Base-by-base conservation (phyloP, 2,113 vertebrate species). In the Gymnorhina tibicen region DNA sequence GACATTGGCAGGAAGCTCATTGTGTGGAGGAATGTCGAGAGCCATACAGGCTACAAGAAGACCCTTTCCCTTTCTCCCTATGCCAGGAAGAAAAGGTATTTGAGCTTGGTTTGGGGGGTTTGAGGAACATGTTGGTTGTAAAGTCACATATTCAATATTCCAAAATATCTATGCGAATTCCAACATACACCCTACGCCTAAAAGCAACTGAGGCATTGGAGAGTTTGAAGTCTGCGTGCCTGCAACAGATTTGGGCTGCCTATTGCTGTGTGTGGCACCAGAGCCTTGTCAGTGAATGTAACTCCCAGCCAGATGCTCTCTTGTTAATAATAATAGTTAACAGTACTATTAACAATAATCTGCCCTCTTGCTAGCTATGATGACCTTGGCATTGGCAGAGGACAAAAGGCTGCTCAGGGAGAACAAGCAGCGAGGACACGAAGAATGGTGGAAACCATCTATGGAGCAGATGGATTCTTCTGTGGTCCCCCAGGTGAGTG, bases 401-500 rank as follows among this genome's bases (percentile, higher is more conserved):
- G 95, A 74, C 91, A 95, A 80, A 93, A 93, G 81, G 52, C 74
- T 70, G 72, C 87, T 58, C 89, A 85, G 52, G 47, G 85, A 52
- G 90, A 93, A 83, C 87, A 95, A 91, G 98, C 83, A 73, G 75
- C 33, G 4, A 98, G 98, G 64, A 93, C 96, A 30, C 98, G 98
- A 85, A 99, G 99, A 95, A 99, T 99, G 99, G 97, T 99, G 92
- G 98, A 99, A 67, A 98, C 98, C 92, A 98, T 98, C 85, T 97
- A 98, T 4, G 96, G 97, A 64, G 98, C 98, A 3, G 98, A 99
- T 22, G 98, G 98, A 16, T 99, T 99, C 97, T 99, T 99, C 73
- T 99, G 99, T 78, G 98, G 99, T 16, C 97, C 98, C 59, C 99
- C 99, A 87, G 99, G 99, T 98, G 90, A 97, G 96, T 76, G 53